Base-by-base conservation (phyloP, 2,888 invertebrate genomes). In the Strigamia crassipes region DNA sequence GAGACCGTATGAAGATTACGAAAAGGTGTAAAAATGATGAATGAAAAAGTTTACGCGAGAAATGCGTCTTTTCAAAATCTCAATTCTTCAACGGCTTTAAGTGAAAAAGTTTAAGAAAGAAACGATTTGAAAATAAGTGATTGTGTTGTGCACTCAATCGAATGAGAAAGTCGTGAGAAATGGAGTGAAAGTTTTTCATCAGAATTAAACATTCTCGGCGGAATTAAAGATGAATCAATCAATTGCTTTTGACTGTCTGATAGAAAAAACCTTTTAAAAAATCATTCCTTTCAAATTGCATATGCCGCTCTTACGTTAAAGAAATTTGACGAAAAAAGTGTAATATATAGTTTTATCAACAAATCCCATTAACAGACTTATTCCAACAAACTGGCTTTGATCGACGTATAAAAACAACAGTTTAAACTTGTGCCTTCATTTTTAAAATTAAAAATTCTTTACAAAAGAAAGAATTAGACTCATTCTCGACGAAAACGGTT, bases 161-260 rank as follows among this genome's bases (percentile, higher is more conserved):
- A 61, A 61, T 61, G 61, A 61, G 61, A 61, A 23, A 18, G 23
- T 61, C 61, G 12, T 23, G 61, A 61, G 21, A 61, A 61, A 61
- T 61, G 61, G 61, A 18, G 61, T 18, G 61, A 61, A n/a, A 61
- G 61, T 61, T 61, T 61, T 61, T 61, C 61, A 61, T 18, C 61
- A 61, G 61, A 61, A 61, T 61, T 61, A 61, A 61, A 61, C 61
- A 61, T 61, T 61, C 61, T 61, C 61, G 21, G 23, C 23, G 61
- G 61, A 61, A 61, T 61, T 61, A 61, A 61, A 61, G 61, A 61
- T 61, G 61, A 61, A 61, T 61, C 61, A 61, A 61, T 61, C 61
- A 61, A 61, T 61, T 61, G 21, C 61, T 61, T 61, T 8, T 61
- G 61, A 61, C 61, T 61, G 61, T 61, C 61, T 46, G 13, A 46